Percentiles rank a stretch among this genome's conserved stretches.
These are phyloP conservation scores for Synanthedon vespiformis DNA, from an alignment of 2,888 invertebrate genomes.

Conservation along the genomic window DNA sequence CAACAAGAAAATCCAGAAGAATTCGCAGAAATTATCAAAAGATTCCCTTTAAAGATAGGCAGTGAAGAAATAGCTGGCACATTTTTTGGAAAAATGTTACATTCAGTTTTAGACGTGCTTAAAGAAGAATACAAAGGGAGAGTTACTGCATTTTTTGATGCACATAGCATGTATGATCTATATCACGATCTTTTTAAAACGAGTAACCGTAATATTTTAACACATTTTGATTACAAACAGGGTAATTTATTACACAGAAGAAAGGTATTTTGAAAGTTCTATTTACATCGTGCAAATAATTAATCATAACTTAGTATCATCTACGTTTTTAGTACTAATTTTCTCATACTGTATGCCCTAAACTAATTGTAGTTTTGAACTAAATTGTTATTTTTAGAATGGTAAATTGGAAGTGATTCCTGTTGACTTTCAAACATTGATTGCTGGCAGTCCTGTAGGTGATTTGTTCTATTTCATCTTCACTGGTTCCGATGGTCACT, in stretches of 20 bases:
- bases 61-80: neutral
- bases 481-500: conserved; percentile 21
- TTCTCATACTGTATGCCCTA: too few relatives aligned
- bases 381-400: conserved; percentile 12
- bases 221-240: conserved; percentile 16
- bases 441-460: conserved; percentile 8
- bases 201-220: conserved; percentile 6
- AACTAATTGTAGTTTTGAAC: too few relatives aligned
- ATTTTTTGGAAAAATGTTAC: neutral
- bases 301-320: too few relatives aligned
- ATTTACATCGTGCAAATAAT: too few relatives aligned
- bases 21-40: conserved; percentile 9
- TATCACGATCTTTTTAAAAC: neutral
- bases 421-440: conserved; percentile 21
- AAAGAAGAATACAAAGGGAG: neutral
- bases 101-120: neutral
- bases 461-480: conserved; percentile 24
- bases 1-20: conserved; percentile 19
- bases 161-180: neutral
- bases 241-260: conserved; percentile 15
- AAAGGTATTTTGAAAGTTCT: neutral
- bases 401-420: conserved; percentile 13
- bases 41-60: neutral
- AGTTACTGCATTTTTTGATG: neutral
- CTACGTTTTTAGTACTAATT: too few relatives aligned